Base-by-base conservation (phyloP, 1,140 invertebrate species). In the Gryllus bimaculatus region DNA sequence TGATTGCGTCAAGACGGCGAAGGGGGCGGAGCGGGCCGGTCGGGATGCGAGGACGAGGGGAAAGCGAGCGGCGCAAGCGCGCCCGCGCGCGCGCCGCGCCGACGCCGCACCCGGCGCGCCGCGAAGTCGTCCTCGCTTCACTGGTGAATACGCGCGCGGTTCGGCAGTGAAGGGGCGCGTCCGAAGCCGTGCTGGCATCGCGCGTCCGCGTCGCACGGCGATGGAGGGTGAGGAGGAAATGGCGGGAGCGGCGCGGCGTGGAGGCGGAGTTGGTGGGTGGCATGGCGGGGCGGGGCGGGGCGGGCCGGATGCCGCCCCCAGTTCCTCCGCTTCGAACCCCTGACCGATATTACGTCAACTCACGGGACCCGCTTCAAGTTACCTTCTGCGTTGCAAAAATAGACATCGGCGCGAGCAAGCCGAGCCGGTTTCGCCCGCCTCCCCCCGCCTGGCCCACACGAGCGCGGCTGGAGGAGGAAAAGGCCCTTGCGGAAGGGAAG, bases 11-110 rank as follows among this genome's bases (percentile, higher is more conserved):
- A 66, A n/a, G 2, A 66, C 54, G 54, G 54, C 83, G 80, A 73
- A 83, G 84, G 26, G 26, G 1, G 26, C 26, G 26, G 26, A 84
- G 79, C 76, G 73, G 15, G 75, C 49, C 75, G 66, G 77, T 73
- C 66, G 75, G 54, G 54, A 2, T 7, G 54, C 54, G 54, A 66
- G 54, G 54, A 39, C 26, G 26, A 39, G 26, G 26, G 26, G 26
- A 39, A 39, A 5, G 1, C 1, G 5, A 1, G 26, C 26, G 26
- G 26, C 26, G 26, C 26, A 39, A 5, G 1, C 1, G 1, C 26
- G 26, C 26, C 1, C 26, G n/a, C n/a, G n/a, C n/a, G n/a, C 26
- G 26, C 26, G 5, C 26, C 26, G 26, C 26, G 26, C 26, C 26
- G 26, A 1, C 26, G 26, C n/a, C 1, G 1, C 26, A 5, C 26